These are phyloP conservation scores for Idaea biselata DNA, from an alignment of 2,888 invertebrate genomes.

Conservation along the genomic window DNA sequence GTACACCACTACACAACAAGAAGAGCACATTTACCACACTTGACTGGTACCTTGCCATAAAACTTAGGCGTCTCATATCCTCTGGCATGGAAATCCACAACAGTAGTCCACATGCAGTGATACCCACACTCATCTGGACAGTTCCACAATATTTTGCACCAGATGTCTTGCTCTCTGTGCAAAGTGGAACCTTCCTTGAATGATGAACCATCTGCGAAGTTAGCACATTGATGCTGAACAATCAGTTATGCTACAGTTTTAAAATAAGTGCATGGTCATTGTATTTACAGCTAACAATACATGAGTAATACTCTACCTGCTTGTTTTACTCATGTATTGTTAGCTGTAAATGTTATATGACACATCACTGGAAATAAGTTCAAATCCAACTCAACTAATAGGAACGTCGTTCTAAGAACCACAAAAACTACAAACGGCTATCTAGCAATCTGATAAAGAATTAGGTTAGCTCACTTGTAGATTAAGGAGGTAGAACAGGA, in stretches of 20 bases:
- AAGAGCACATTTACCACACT: not conserved
- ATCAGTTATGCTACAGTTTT: not conserved
- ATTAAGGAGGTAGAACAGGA: no score
- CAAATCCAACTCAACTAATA: no score
- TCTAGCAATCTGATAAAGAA: no score
- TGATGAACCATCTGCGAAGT: conserved; percentile 36
- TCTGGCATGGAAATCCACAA: conserved; percentile 85
- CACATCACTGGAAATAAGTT: no score
- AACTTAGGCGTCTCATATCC: conserved; percentile 92
- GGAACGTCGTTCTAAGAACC: no score
- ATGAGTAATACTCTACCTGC: no score
- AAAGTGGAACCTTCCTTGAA: conserved; percentile 34
- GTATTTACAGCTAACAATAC: no score
- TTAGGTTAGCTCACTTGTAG: no score
- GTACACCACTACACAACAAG: not conserved
- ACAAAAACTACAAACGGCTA: no score
- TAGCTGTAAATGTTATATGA: no score
- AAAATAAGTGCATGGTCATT: no score
- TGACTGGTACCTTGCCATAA: conserved; percentile 89
- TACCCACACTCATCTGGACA: conserved; percentile 95
- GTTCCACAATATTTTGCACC: conserved; percentile 83
- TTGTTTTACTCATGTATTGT: no score
- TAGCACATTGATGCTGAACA: not conserved
- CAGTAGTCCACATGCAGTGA: conserved; percentile 95
- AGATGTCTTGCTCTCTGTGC: conserved; percentile 38